Evolutionary conservation across 2,797 vertebrate genomes (phyloP).

Genomic region (Acanthurus tractus): DNA sequence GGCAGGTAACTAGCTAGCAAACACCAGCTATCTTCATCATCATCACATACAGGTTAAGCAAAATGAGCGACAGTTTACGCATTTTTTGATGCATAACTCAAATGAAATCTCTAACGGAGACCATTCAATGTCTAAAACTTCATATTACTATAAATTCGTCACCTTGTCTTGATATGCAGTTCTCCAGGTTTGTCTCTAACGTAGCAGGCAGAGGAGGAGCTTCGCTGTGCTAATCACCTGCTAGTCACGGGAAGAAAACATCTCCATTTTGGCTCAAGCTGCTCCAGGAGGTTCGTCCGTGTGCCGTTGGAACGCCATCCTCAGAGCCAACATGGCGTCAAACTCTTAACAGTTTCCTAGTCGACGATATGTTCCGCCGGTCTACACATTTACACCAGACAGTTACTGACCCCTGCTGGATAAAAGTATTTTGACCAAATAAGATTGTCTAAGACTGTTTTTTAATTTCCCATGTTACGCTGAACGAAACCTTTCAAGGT

Average conservation of each 20-base stretch:
- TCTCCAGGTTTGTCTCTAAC: slow-evolving; percentile 47
- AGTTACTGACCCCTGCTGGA: slow-evolving; percentile 64
- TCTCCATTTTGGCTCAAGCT: slow-evolving; percentile 70
- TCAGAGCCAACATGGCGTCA: slow-evolving; percentile 72
- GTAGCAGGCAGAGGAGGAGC: slow-evolving; percentile 68
- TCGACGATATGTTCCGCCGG: not conserved
- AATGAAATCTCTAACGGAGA: too few relatives aligned
- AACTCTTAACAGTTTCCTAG: slow-evolving; percentile 9
- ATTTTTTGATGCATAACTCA: not conserved
- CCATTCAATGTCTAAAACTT: not conserved
- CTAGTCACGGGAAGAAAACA: slow-evolving; percentile 68
- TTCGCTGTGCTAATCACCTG: slow-evolving; percentile 77
- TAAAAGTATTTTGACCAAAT: not conserved
- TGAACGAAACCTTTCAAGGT: not conserved
- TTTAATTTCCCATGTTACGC: not conserved
- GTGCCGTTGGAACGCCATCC: fast-evolving
- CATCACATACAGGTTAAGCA: slow-evolving; percentile 1
- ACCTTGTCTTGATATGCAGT: slow-evolving; percentile 56
- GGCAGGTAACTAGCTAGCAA: slow-evolving; percentile 69
- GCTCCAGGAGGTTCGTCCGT: not conserved
- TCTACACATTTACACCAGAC: not conserved
- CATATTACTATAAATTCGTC: not conserved
- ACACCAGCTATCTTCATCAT: slow-evolving; percentile 35
- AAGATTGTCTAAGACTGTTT: too few relatives aligned
- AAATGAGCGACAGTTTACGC: not conserved